These are phyloP conservation scores for Drosophila persimilis DNA, from an alignment of 1,140 invertebrate species.

Conservation along the genomic window DNA sequence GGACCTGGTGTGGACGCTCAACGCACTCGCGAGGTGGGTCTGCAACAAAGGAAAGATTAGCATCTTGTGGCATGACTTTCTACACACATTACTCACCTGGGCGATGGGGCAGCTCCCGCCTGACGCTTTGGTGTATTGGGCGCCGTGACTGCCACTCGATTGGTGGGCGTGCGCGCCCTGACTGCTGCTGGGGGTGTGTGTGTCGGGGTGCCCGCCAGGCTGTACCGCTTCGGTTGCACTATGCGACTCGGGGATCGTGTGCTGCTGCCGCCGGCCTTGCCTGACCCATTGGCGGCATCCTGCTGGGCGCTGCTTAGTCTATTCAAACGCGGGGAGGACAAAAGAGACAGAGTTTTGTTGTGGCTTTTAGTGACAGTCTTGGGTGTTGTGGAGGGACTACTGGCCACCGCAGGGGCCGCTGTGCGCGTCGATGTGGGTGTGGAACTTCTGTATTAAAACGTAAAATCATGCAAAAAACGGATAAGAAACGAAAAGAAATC, in stretches of 20 bases:
- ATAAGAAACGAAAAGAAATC: constrained; percentile 48
- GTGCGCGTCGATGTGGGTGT: constrained; percentile 45
- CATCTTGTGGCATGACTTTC: neutral
- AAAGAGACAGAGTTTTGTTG: constrained; percentile 50
- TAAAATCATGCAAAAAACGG: constrained; percentile 58
- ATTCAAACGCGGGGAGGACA: constrained; percentile 68
- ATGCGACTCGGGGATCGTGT: constrained; percentile 78
- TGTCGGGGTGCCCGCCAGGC: constrained; percentile 54
- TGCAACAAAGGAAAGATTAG: constrained; percentile 18
- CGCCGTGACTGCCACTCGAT: constrained; percentile 60
- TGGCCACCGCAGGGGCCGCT: constrained; percentile 13
- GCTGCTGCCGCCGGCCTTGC: constrained; percentile 44
- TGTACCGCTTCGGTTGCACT: constrained; percentile 80
- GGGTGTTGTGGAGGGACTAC: constrained; percentile 31
- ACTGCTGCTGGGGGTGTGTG: constrained; percentile 36
- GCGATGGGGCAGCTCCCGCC: constrained; percentile 54
- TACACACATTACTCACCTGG: constrained; percentile 55
- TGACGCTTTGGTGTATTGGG: constrained; percentile 77
- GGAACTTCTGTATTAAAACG: constrained; percentile 49
- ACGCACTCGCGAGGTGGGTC: constrained; percentile 70
- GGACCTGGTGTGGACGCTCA: constrained; percentile 42
- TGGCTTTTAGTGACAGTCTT: constrained; percentile 66
- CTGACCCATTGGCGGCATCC: constrained; percentile 44
- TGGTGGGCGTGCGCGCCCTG: constrained; percentile 73
- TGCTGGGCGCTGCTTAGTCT: constrained; percentile 70